phyloP scores from a whole-genome alignment of 2,113 vertebrate genomes.

The Brachypodius melanocephalos region DNA sequence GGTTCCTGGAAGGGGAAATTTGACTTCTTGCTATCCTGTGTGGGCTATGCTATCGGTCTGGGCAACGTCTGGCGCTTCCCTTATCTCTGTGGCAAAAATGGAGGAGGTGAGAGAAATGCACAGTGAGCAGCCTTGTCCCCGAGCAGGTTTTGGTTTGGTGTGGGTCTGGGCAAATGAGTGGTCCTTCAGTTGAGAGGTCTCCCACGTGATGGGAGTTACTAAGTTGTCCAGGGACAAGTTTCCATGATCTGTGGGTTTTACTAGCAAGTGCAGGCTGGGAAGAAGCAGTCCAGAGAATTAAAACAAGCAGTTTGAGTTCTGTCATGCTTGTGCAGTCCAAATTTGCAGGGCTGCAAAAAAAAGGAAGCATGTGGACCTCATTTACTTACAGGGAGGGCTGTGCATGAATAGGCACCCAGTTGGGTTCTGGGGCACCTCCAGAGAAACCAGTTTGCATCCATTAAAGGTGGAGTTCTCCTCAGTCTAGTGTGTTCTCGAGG shows the following conservation, averaged over 20 bases:
- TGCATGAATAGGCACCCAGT: background rate
- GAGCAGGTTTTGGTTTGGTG: background rate
- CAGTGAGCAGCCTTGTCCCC: background rate
- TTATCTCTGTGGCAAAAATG: constrained; percentile 91
- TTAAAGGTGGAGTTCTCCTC: background rate
- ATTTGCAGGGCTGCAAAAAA: background rate
- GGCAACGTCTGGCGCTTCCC: constrained; percentile 93
- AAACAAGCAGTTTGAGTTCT: background rate
- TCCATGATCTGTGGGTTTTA: background rate
- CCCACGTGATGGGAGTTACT: background rate
- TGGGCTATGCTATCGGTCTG: constrained; percentile 88
- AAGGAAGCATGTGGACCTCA: background rate
- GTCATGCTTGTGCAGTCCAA: background rate
- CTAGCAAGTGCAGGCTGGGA: background rate
- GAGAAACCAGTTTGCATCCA: background rate
- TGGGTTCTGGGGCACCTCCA: background rate
- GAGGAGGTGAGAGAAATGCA: constrained; percentile 78
- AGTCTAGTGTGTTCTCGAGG: background rate
- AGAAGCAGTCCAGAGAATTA: background rate
- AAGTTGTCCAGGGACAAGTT: background rate
- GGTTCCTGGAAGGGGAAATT: constrained; percentile 90
- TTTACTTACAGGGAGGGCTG: background rate
- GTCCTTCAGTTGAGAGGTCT: background rate
- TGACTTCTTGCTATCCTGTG: constrained; percentile 88
- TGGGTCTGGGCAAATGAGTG: background rate